Base-by-base conservation (phyloP, 2,113 vertebrate species). In the Spea bombifrons region DNA sequence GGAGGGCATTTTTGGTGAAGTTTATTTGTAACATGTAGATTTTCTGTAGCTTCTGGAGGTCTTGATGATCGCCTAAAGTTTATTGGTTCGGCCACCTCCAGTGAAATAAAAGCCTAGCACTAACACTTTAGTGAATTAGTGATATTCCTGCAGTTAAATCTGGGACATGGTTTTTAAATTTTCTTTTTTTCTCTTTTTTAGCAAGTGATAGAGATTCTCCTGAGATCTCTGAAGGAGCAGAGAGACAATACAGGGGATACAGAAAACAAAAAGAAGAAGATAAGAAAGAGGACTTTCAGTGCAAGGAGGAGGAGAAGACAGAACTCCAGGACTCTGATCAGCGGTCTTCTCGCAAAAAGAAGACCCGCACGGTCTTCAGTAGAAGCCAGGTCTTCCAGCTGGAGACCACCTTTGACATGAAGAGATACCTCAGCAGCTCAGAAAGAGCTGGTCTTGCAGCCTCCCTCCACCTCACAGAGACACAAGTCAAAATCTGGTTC, bases 401-500 rank as follows among this genome's bases (percentile, higher is more conserved):
- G 49, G 95, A 96, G 84, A 95, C 94, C 66, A 95, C 94, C 4
- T 96, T 95, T 81, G 95, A 96, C 84, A 75, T 94, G 84, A 96
- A 96, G 68, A 90, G 95, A 49, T 96, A 96, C 85, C 89, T 96
- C 83, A 96, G 94, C 90, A 96, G 94, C 86, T 91, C 94, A 0
- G 95, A 96, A 82, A 88, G 94, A 49, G 94, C 95, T 0, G 94
- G 92, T 0, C 86, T 96, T 71, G 94, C 95, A 0, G 91, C 92
- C 15, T 92, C 94, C 0, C 90, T 95, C 9, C 94, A 93, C 75
- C 90, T 96, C 83, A 95, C 95, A 3, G 95, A 96, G 90, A 96
- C 95, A 0, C 95, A 96, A 88, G 95, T 96, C 43, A 96, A 96
- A 82, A 96, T 95, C 86, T 96, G 95, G 94, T 96, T 96, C 83